A percentile compares a stretch with the other conserved stretches of the same genome.
Conservation (phyloP, 2,797 vertebrate species). For the Myiotriccus ornatus region DNA sequence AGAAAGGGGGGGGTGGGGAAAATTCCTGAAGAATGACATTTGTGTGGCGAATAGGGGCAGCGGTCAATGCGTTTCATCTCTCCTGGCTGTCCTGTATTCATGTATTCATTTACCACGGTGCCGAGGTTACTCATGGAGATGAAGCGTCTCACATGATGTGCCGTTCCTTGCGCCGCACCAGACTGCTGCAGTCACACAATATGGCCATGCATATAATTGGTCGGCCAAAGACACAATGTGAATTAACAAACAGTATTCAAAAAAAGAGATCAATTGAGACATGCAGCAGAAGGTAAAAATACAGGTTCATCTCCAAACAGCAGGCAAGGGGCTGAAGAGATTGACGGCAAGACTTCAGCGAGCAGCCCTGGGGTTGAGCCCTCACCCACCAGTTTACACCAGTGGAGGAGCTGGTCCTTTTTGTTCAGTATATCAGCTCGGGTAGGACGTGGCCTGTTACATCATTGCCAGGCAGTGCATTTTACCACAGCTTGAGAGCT, state of each 20-base stretch:
- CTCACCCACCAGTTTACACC: accelerated
- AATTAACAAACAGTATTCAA: conserved; percentile 50
- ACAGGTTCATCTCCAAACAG: conserved; percentile 13
- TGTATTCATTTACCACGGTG: neutral
- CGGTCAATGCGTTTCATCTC: conserved; percentile 25
- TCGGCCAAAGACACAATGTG: conserved; percentile 7
- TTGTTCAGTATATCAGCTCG: conserved; percentile 22
- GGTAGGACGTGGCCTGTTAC: neutral
- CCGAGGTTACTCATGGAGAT: conserved; percentile 29
- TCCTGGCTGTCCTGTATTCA: neutral
- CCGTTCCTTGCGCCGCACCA: neutral
- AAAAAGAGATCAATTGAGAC: conserved; percentile 59
- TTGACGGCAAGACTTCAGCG: neutral
- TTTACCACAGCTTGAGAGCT: neutral
- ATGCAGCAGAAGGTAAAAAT: conserved; percentile 30
- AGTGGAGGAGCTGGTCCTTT: conserved; percentile 19
- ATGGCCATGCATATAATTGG: conserved; percentile 53
- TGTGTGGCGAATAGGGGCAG: neutral
- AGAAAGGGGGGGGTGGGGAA: neutral
- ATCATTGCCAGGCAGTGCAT: neutral
- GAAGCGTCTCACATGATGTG: conserved; percentile 15
- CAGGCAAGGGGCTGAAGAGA: neutral
- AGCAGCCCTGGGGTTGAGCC: neutral
- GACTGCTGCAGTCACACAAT: conserved; percentile 52
- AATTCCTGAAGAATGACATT: neutral